Evolutionary conservation across 2,113 vertebrate species (phyloP), one percentile per base, ranked within the genome.

Genomic region (Megaptera novaeangliae): DNA sequence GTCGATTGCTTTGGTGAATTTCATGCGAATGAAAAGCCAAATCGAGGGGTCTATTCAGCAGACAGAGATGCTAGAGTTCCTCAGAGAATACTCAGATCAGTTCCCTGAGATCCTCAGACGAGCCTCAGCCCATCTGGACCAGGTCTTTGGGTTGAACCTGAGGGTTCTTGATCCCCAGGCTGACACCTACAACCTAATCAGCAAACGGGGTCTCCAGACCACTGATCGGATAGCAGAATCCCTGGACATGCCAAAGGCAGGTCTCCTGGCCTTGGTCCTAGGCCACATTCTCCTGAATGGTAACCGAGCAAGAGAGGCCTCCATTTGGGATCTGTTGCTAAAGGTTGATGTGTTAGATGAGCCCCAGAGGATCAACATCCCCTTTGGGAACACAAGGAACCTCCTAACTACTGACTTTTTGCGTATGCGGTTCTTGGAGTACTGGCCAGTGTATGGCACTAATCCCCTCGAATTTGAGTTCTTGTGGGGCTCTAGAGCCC

Each of bases 11-110:
- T 94, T 97, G 95, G 93, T 95, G 87, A 95, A 96, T 96, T 97
- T 97, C 87, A 91, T 97, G 71, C 82, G 71, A 61, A 97, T 95
- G 96, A 97, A 97, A 97, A 95, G 75, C 57, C 96, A 97, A 91
- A 95, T 66, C 2, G 92, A 96, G 23, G 96, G 96, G 4, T 96
- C 77, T 69, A 96, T 96, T 44, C 96, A 74, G 77, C 96, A 97
- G 81, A 84, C 95, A 69, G 96, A 97, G 64, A 97, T 97, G 95
- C 82, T 97, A 77, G 95, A 96, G 71, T 97, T 97, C 82, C 97
- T 97, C 90, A 96, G 91, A 88, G 96, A 97, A 85, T 96, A 97
- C 49, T 97, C 96, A 95, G 96, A 96, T 81, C 97, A 96, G 59
- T 97, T 95, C 23, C 96, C 96, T 64, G 97, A 97, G 90, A 96